Evolutionary conservation across 2,888 invertebrate species (phyloP).

Genomic region (Pharmacophagus antenor): DNA sequence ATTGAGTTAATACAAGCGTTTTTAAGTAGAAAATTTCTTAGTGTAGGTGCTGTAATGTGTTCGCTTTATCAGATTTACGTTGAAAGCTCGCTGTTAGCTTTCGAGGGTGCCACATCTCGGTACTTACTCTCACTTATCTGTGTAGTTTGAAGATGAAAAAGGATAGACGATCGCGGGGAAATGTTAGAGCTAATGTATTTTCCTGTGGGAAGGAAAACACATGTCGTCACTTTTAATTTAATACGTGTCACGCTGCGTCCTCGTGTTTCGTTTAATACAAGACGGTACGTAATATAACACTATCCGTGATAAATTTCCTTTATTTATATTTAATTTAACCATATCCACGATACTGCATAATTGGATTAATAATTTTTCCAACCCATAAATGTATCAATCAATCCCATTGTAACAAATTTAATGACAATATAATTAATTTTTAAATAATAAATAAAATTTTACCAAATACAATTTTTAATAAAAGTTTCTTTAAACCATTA

Average conservation of each 20-base stretch:
- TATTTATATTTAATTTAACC: not conserved
- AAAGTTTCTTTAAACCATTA: not conserved
- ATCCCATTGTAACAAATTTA: not conserved
- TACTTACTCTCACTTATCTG: constrained; percentile 45
- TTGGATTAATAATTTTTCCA: too few species aligned
- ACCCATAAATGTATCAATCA: not conserved
- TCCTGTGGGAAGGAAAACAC: constrained; percentile 81
- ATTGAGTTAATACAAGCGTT: constrained; percentile 45
- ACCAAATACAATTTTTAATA: not conserved
- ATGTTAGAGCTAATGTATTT: constrained; percentile 78
- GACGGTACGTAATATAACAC: constrained; percentile 25
- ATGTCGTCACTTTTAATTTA: constrained; percentile 80
- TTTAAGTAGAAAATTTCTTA: constrained; percentile 70
- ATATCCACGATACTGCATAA: not conserved
- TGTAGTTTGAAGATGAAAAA: constrained; percentile 42
- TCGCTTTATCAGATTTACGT: constrained; percentile 79
- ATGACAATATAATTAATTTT: not conserved
- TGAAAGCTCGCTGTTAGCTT: constrained; percentile 77
- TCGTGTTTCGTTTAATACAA: constrained; percentile 55
- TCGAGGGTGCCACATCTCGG: constrained; percentile 62
- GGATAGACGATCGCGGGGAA: constrained; percentile 58
- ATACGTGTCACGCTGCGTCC: constrained; percentile 76
- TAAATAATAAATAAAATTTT: not conserved
- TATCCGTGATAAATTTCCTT: too few species aligned
- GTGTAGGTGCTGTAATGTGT: constrained; percentile 75